These are phyloP conservation scores for Lipotes vexillifer DNA, from an alignment of 2,113 vertebrate species.

Conservation along the genomic window DNA sequence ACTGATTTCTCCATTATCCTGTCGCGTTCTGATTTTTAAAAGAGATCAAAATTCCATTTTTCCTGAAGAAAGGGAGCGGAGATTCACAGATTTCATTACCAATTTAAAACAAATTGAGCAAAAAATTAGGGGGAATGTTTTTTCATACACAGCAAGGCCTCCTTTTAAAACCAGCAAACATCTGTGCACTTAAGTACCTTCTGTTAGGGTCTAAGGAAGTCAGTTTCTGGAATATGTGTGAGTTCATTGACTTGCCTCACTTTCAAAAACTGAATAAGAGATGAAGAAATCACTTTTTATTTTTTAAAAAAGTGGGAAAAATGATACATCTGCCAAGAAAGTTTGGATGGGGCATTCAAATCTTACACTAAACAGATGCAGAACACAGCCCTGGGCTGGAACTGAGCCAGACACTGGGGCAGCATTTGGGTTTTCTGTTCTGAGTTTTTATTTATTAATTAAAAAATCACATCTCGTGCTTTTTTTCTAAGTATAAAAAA, in stretches of 20 bases:
- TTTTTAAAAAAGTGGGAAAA: constrained; percentile 56
- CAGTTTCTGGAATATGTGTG: constrained; percentile 53
- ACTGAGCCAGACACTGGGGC: constrained; percentile 26
- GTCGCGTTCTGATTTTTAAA: constrained; percentile 63
- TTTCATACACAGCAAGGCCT: constrained; percentile 53
- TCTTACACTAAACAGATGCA: constrained; percentile 1
- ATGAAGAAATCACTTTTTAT: constrained; percentile 63
- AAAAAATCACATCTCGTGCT: neutral
- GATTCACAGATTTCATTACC: constrained; percentile 76
- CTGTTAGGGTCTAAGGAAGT: constrained; percentile 66
- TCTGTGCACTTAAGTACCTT: constrained; percentile 69
- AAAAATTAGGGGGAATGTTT: constrained; percentile 69
- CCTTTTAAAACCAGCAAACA: constrained; percentile 58
- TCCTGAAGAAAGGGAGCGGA: constrained; percentile 66
- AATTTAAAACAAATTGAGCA: constrained; percentile 71
- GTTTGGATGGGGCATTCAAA: constrained; percentile 59
- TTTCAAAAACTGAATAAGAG: constrained; percentile 60
- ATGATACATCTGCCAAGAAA: constrained; percentile 61
- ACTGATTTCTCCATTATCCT: constrained; percentile 66
- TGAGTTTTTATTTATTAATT: neutral
- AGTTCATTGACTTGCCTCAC: constrained; percentile 63
- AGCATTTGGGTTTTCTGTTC: neutral
- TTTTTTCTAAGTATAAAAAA: neutral
- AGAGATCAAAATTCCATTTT: constrained; percentile 78
- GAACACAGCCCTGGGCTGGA: neutral